phyloP scores from a whole-genome alignment of 1,140 invertebrate genomes.

The Berghia stephanieae region DNA sequence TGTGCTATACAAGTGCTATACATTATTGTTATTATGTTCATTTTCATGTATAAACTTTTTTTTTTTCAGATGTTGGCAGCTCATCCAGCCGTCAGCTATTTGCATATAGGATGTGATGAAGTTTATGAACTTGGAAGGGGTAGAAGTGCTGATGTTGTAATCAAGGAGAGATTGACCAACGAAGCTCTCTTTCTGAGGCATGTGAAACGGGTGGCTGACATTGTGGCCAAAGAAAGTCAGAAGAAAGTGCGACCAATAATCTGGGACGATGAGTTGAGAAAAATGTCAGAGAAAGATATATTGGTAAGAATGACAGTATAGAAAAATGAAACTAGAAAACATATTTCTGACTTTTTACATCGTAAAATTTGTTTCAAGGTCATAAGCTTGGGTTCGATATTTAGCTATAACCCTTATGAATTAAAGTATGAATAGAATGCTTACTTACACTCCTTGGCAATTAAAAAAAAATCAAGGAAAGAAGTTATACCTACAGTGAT shows the following conservation, averaged over 20 bases:
- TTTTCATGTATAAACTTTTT: neutral
- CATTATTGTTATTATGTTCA: neutral
- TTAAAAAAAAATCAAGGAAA: too few species aligned
- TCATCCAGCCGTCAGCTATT: conserved; percentile 63
- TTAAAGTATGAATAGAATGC: too few species aligned
- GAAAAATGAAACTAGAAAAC: too few species aligned
- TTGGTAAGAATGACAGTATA: conserved; percentile 28
- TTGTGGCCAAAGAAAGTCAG: conserved; percentile 50
- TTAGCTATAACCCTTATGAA: neutral
- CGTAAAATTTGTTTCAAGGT: neutral
- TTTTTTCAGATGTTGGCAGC: conserved; percentile 67
- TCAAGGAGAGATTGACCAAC: conserved; percentile 63
- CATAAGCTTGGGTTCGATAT: neutral
- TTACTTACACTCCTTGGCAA: too few species aligned
- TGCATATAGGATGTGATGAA: conserved; percentile 74
- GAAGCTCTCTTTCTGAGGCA: conserved; percentile 68
- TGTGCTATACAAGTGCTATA: too few species aligned
- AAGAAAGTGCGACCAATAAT: conserved; percentile 76
- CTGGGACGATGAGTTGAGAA: conserved; percentile 93
- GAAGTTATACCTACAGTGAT: too few species aligned
- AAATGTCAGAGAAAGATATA: conserved; percentile 69
- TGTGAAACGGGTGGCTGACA: conserved; percentile 64
- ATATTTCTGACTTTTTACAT: neutral
- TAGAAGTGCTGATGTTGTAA: conserved; percentile 41
- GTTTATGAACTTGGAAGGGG: conserved; percentile 46